Evolutionary conservation across 2,113 vertebrate genomes (phyloP), one percentile per base, ranked within the genome.

Genomic region (Vidua chalybeata): DNA sequence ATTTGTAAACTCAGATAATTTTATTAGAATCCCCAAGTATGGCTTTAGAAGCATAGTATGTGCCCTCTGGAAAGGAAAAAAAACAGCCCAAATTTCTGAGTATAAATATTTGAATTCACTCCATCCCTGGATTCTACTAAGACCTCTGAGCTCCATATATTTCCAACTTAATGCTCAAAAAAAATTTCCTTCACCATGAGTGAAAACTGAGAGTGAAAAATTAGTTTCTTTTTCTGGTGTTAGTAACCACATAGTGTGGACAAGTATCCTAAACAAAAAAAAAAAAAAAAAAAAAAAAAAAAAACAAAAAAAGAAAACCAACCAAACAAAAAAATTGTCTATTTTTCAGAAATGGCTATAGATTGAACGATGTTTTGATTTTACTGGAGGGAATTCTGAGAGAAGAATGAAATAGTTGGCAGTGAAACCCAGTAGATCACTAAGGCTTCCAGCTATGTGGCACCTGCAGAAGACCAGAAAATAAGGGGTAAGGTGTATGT

Each of bases 241-340:
- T 84, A 22, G 24, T 23, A 55, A 64, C 22, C 35, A 31, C 0
- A 0, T 26, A n/a, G 18, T 2, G 0, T 21, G 17, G 21, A 35
- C 11, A 58, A 48, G 11, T 46, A 67, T 26, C 5, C 27, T 73
- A 71, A 71, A 14, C 3, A 55, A 64, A 69, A 17, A 26, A 45
- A 18, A 46, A 59, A 46, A 56, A 35, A 35, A 35, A 35, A 35
- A 35, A 35, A 35, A 35, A 35, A 35, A 35, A 35, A 7, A 35
- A 35, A 35, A 35, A 35, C 35, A 35, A 35, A 35, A 35, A 35
- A 35, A 35, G n/a, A 35, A 35, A 35, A 35, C 35, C 3, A 55
- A 64, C 64, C 1, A 39, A 39, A 39, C 39, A 39, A 39, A 39
- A 39, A 39, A 39, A 45, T 13, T 54, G 2, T 37, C 12, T 2